Evolutionary conservation across 1,140 invertebrate genomes (phyloP), one percentile per base, ranked within the genome.

Genomic region (Wasmannia auropunctata): DNA sequence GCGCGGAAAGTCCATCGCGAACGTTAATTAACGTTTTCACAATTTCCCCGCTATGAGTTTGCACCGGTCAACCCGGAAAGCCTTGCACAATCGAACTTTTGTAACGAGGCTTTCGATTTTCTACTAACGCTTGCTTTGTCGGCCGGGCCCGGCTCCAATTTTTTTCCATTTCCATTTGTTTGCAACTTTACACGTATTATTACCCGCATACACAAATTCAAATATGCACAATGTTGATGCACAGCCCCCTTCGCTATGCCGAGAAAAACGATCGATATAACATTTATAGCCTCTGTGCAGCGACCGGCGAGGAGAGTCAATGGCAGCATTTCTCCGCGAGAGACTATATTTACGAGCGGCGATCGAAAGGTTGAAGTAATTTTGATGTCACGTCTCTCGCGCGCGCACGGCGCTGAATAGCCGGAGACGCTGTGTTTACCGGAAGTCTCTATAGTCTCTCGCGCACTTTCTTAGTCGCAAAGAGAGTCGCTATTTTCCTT

Each of bases 281-380:
- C 79, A 83, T 83, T 83, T 83, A 83, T 83, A 83, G 56, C 81
- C 56, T 25, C 40, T 54, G 25, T 28, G 43, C 31, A 56, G 65
- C 49, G 22, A 58, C 25, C 58, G 40, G 37, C n/a, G n/a, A n/a
- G n/a, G n/a, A n/a, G 67, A 88, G 84, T 89, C 87, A 83, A 89
- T 83, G 87, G 75, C 88, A 85, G 72, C 72, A 74, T 49, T 67
- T 70, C 67, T 83, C 69, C 25, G 75, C 49, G 34, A 34, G 34
- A 34, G 54, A 49, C 43, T 88, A 76, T 88, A 49, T 75, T 69
- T 34, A 77, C 54, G 28, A 67, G 14, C 56, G 28, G 16, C 87
- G 67, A 88, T 86, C 84, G 85, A 89, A 89, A 86, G 87, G 85
- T 83, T 84, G 28, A 89, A 89, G 85, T 83, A 89, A 89, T 89